Percentiles rank a stretch among this genome's conserved stretches.
phyloP scores from a whole-genome alignment of 2,113 vertebrate genomes.

The Tachysurus fulvidraco region DNA sequence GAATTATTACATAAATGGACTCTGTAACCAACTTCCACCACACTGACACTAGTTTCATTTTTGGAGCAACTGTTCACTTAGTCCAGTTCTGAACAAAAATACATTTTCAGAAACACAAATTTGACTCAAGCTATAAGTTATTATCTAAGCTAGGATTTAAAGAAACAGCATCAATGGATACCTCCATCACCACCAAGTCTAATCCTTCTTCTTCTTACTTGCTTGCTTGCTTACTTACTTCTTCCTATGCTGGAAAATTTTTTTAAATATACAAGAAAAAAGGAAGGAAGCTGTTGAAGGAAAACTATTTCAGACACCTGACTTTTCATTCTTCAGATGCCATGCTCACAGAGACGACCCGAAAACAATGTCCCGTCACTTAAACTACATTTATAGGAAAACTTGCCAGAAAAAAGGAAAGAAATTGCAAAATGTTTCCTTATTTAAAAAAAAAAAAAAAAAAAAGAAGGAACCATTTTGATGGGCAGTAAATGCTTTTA shows the following conservation, averaged over 20 bases:
- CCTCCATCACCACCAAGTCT: not conserved
- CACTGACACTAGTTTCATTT: not conserved
- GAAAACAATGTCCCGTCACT: not conserved
- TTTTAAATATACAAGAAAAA: not conserved
- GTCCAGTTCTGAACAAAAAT: not conserved
- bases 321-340: not conserved
- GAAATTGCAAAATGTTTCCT: not conserved
- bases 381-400: not conserved
- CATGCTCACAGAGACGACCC: too few relatives aligned
- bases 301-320: not conserved
- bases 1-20: not conserved
- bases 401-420: not conserved
- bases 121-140: not conserved
- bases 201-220: too few relatives aligned
- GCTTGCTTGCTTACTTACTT: too few relatives aligned
- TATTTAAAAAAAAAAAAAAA: not conserved
- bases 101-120: not conserved
- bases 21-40: not conserved
- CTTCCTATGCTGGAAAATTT: not conserved
- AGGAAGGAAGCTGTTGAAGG: not conserved
- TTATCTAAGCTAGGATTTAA: not conserved
- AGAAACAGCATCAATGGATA: not conserved
- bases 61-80: not conserved
- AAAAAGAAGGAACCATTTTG: not conserved
- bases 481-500: not conserved